These are phyloP conservation scores for Bufotes viridis DNA, from an alignment of 2,797 vertebrate species.

Conservation along the genomic window DNA sequence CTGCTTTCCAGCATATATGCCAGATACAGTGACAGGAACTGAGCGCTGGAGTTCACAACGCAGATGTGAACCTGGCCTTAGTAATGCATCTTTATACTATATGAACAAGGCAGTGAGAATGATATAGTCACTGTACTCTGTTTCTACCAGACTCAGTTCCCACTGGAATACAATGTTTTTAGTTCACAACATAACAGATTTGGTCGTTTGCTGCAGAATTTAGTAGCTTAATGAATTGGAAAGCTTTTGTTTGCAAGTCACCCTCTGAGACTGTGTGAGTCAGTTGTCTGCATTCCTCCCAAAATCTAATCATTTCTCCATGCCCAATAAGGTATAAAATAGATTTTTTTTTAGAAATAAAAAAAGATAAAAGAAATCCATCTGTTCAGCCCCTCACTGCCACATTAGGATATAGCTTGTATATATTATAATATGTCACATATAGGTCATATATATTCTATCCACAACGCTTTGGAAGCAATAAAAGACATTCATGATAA, in stretches of 20 bases:
- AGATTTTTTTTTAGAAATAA: not conserved
- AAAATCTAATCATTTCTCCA: slow-evolving; percentile 41
- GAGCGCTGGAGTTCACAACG: too few species aligned
- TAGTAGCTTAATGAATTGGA: slow-evolving; percentile 55
- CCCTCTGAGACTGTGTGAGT: slow-evolving; percentile 15
- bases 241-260: slow-evolving; percentile 48
- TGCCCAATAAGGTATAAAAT: slow-evolving; percentile 45
- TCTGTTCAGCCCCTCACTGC: not conserved
- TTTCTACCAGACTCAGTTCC: slow-evolving; percentile 8
- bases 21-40: too few species aligned
- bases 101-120: not conserved
- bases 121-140: not conserved
- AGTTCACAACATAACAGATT: slow-evolving; percentile 33
- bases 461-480: not conserved
- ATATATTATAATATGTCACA: not conserved
- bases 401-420: not conserved
- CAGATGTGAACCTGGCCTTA: too few species aligned
- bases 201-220: slow-evolving; percentile 51
- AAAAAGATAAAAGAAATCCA: not conserved
- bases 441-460: not conserved
- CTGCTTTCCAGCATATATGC: too few species aligned
- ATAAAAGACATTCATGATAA: not conserved
- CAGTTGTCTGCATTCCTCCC: slow-evolving; percentile 38
- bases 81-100: not conserved
- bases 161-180: slow-evolving; percentile 32